These are phyloP conservation scores for Malacoctenus gilli DNA, from an alignment of 2,797 vertebrate genomes.

Conservation along the genomic window DNA sequence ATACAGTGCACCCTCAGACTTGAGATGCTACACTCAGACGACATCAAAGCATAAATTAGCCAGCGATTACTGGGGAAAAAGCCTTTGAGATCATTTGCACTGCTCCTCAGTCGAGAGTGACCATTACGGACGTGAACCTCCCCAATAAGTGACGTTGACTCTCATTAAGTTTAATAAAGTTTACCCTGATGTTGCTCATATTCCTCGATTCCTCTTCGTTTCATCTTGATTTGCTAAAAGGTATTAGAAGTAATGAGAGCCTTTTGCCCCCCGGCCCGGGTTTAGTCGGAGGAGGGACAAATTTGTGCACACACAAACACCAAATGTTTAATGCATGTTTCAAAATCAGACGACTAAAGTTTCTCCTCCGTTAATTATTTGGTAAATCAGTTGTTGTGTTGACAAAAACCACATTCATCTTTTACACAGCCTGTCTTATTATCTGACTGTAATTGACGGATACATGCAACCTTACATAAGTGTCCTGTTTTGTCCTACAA, in stretches of 20 bases:
- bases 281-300: constrained; percentile 78
- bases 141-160: constrained; percentile 80
- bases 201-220: constrained; percentile 76
- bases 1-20: constrained; percentile 69
- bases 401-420: constrained; percentile 49
- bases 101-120: constrained; percentile 75
- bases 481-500: not conserved
- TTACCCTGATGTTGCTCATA: constrained; percentile 73
- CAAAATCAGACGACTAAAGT: constrained; percentile 68
- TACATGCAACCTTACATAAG: too few relatives aligned
- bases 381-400: constrained; percentile 74
- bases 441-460: too few relatives aligned
- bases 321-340: constrained; percentile 81
- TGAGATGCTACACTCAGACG: constrained; percentile 74
- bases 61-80: constrained; percentile 75
- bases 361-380: constrained; percentile 79
- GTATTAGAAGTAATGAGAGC: constrained; percentile 84
- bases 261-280: constrained; percentile 76
- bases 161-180: constrained; percentile 87
- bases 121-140: constrained; percentile 75
- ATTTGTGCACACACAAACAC: constrained; percentile 62
- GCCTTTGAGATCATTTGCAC: constrained; percentile 81
- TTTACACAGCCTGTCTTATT: too few relatives aligned
- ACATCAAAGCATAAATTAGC: constrained; percentile 85
- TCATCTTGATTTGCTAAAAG: constrained; percentile 83